phyloP scores from a whole-genome alignment of 2,888 invertebrate species.

The Hemicrepidius hirtus region DNA sequence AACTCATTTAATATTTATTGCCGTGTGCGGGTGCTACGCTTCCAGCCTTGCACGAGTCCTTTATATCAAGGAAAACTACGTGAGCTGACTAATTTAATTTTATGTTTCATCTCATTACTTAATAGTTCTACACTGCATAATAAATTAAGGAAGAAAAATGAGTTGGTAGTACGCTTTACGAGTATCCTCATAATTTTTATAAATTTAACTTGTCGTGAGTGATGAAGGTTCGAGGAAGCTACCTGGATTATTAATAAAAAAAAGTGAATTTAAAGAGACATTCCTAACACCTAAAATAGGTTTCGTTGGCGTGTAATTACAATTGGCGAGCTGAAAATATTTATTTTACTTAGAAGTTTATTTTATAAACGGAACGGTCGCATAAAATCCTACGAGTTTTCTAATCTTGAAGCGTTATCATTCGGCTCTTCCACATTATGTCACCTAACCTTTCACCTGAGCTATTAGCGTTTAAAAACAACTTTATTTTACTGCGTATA shows the following conservation, averaged over 20 bases:
- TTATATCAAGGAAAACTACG: too few relatives aligned
- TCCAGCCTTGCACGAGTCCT: neutral
- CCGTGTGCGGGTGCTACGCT: neutral
- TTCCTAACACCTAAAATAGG: neutral
- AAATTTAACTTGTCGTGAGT: too few relatives aligned
- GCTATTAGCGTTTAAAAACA: conserved; percentile 2
- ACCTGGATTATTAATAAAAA: too few relatives aligned
- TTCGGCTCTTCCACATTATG: neutral
- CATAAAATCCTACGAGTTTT: neutral
- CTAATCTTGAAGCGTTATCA: neutral
- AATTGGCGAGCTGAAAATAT: conserved; percentile 8
- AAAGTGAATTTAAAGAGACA: neutral
- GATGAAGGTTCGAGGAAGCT: too few relatives aligned
- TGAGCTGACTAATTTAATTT: too few relatives aligned
- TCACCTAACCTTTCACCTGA: conserved; percentile 6
- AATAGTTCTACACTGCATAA: too few relatives aligned
- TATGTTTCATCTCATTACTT: too few relatives aligned
- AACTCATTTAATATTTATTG: conserved; percentile 11
- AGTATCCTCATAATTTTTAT: too few relatives aligned
- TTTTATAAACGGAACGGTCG: conserved; percentile 13
- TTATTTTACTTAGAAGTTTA: conserved; percentile 12
- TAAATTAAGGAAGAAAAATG: too few relatives aligned
- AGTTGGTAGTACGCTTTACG: too few relatives aligned
- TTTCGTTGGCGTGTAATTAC: conserved; percentile 7
- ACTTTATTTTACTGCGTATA: conserved; percentile 17